These are phyloP conservation scores for Drosophila punjabiensis DNA, from an alignment of 1,140 invertebrate genomes.

Conservation along the genomic window DNA sequence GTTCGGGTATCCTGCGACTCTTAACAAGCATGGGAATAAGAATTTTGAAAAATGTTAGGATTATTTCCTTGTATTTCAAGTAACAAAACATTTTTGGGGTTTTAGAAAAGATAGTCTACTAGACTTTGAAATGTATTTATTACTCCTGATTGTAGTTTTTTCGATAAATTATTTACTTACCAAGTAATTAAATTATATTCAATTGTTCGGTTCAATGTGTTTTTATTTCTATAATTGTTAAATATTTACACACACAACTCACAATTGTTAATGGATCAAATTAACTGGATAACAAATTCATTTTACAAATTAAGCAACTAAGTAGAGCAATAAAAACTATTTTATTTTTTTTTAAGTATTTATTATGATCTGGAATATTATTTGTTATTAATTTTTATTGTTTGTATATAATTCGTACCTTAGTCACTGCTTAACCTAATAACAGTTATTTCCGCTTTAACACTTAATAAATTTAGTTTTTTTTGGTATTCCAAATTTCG, in stretches of 20 bases:
- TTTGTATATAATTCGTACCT: conserved; percentile 1
- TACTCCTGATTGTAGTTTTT: too few species aligned
- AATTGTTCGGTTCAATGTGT: not conserved
- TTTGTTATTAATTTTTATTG: not conserved
- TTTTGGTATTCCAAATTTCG: conserved; percentile 26
- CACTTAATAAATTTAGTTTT: conserved; percentile 20
- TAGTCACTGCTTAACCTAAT: not conserved
- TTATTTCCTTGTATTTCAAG: too few species aligned
- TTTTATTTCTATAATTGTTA: not conserved
- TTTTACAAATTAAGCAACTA: not conserved
- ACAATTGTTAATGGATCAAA: not conserved
- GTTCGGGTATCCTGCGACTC: not conserved
- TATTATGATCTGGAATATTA: not conserved
- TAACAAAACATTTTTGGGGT: not conserved
- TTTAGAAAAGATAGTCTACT: not conserved
- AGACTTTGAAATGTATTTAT: too few species aligned
- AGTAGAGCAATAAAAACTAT: not conserved
- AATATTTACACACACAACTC: not conserved
- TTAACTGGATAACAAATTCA: not conserved
- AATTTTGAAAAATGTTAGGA: not conserved
- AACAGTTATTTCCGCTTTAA: conserved; percentile 10
- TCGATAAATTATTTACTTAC: not conserved
- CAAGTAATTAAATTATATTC: not conserved
- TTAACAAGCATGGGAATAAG: too few species aligned
- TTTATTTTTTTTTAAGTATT: not conserved